Evolutionary conservation across 2,113 vertebrate species (phyloP), one percentile per base, ranked within the genome.

Genomic region (Microtus ochrogaster): DNA sequence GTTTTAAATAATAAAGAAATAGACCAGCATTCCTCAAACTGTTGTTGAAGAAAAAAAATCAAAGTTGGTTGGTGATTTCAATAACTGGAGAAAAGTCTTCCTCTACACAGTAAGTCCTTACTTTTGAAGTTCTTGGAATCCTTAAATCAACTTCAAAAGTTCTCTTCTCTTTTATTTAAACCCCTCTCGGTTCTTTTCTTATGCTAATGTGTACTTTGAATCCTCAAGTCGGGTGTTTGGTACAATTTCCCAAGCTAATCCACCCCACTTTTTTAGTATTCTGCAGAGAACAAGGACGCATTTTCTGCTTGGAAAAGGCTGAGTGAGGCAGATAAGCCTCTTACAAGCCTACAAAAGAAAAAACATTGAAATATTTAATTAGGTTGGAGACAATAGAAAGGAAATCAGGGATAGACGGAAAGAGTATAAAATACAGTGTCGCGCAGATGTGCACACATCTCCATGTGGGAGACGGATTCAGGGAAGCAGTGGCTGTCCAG

Each of bases 141-240:
- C 85, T 85, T 86, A 90, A 96, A 55, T 52, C 93, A 94, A 89
- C 89, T 96, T 96, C 88, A 96, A 88, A 95, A 88, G 92, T 92
- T 95, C 47, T 84, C 65, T 44, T 82, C 44, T 76, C 44, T 90
- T 96, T 96, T 68, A 85, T 39, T 97, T 88, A 76, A 96, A 88
- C 90, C 77, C 52, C 49, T 78, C 92, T 96, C 72, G 66, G 76
- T 94, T 89, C 96, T 95, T 97, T 98, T 97, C 94, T 97, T 95
- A 98, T 97, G 97, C 90, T 97, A 98, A 97, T 96, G 90, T 95
- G 96, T 97, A 90, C 97, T 98, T 36, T 92, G 90, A 92, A 87
- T 92, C 47, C 76, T 95, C 66, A 89, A 95, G 26, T 88, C 79
- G 72, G 26, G 58, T 73, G 86, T 94, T 96, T 82, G 61, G 85